These are phyloP conservation scores for Alouatta palliata DNA, from an alignment of 2,113 vertebrate genomes.

Conservation along the genomic window DNA sequence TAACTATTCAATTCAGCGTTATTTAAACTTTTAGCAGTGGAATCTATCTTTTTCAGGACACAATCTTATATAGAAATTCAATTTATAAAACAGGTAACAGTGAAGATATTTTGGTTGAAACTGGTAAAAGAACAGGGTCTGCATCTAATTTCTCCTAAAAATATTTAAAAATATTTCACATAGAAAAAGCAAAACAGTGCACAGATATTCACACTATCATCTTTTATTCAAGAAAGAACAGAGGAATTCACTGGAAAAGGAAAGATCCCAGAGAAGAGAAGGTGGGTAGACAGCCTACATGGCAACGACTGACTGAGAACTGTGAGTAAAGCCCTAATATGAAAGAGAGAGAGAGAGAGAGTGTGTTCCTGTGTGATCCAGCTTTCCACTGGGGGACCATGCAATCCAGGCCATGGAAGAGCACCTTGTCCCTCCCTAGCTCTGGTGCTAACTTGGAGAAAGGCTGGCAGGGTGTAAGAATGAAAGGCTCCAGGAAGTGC, in stretches of 20 bases:
- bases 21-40: not conserved
- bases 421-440: not conserved
- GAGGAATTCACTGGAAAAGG: not conserved
- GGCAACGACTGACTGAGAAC: not conserved
- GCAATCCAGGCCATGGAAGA: not conserved
- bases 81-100: conserved; percentile 25
- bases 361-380: not conserved
- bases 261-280: not conserved
- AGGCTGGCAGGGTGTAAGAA: not conserved
- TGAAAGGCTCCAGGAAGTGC: not conserved
- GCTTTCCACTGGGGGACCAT: not conserved
- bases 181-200: not conserved
- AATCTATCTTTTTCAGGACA: conserved; percentile 30
- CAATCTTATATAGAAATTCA: not conserved
- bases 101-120: conserved; percentile 1
- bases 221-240: not conserved
- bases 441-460: not conserved
- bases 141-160: conserved; percentile 13
- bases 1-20: not conserved
- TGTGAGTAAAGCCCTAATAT: not conserved
- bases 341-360: not conserved
- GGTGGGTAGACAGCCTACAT: not conserved
- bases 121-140: not conserved
- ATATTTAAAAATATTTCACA: not conserved
- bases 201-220: not conserved